These are phyloP conservation scores for Myotis yumanensis DNA, from an alignment of 2,113 vertebrate species.

Conservation along the genomic window DNA sequence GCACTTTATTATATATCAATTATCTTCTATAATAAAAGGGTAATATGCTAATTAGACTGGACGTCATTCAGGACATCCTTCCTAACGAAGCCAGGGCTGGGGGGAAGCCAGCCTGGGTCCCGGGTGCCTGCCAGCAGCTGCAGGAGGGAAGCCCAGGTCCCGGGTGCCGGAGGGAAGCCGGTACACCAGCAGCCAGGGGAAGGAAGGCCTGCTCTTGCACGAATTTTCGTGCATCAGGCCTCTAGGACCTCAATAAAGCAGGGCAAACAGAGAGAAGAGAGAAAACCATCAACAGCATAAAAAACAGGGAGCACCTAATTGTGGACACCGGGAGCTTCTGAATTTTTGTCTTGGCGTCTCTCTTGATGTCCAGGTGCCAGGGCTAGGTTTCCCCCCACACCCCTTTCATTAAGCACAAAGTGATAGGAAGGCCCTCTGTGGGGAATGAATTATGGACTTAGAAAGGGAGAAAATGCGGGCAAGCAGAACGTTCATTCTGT, in stretches of 20 bases:
- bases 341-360: neutral
- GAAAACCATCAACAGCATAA: neutral
- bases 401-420: constrained; percentile 6
- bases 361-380: neutral
- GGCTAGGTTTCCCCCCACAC: neutral
- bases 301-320: neutral
- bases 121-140: too few species aligned
- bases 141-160: too few species aligned
- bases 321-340: neutral
- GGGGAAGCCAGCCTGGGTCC: too few species aligned
- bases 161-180: too few species aligned
- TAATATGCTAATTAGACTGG: too few species aligned
- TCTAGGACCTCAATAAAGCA: neutral
- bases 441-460: constrained; percentile 20
- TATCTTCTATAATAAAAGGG: neutral
- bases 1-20: neutral
- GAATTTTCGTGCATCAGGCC: too few species aligned
- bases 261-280: neutral
- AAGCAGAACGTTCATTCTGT: neutral
- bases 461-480: neutral
- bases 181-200: too few species aligned
- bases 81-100: too few species aligned
- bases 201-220: too few species aligned
- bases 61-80: too few species aligned
- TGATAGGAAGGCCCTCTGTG: constrained; percentile 4